A percentile compares a stretch with the other conserved stretches of the same genome.
Conservation (phyloP, 2,888 invertebrate species). For the Scaptomyza polygonia region DNA sequence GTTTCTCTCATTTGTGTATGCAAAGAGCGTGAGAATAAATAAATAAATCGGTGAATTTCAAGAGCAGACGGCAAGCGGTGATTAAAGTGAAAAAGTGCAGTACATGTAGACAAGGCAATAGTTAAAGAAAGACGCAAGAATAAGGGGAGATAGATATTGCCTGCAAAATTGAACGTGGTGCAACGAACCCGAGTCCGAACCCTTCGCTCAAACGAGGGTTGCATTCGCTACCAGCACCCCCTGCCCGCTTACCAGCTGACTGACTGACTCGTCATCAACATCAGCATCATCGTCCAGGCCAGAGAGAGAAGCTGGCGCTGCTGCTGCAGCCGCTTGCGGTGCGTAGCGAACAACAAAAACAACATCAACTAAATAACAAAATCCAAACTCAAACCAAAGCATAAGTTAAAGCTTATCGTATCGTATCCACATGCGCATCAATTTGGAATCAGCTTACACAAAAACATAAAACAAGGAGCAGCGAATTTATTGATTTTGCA, state of each 20-base stretch:
- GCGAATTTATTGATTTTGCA: conserved; percentile 54
- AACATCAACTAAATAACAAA: background rate
- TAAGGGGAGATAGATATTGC: conserved; percentile 21
- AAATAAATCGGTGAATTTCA: conserved; percentile 29
- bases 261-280: conserved; percentile 45
- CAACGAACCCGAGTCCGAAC: conserved; percentile 60
- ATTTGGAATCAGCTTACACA: too few relatives aligned
- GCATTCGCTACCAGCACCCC: conserved; percentile 18
- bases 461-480: conserved; percentile 9
- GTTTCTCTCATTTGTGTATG: conserved; percentile 32
- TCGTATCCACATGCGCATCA: background rate
- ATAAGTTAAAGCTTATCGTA: conserved; percentile 19
- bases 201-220: conserved; percentile 47
- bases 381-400: conserved; percentile 5
- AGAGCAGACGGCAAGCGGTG: conserved; percentile 26
- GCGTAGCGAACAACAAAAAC: conserved; percentile 41
- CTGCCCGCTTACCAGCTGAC: conserved; percentile 41
- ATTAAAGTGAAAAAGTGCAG: conserved; percentile 43
- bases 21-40: conserved; percentile 33
- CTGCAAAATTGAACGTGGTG: conserved; percentile 59
- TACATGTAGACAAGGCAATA: conserved; percentile 27
- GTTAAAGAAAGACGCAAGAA: conserved; percentile 28
- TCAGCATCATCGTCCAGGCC: conserved; percentile 10
- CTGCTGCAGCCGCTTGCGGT: conserved; percentile 23
- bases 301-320: conserved; percentile 44